Conservation (phyloP, 2,888 invertebrate species). For the Epistrophella euchroma region DNA sequence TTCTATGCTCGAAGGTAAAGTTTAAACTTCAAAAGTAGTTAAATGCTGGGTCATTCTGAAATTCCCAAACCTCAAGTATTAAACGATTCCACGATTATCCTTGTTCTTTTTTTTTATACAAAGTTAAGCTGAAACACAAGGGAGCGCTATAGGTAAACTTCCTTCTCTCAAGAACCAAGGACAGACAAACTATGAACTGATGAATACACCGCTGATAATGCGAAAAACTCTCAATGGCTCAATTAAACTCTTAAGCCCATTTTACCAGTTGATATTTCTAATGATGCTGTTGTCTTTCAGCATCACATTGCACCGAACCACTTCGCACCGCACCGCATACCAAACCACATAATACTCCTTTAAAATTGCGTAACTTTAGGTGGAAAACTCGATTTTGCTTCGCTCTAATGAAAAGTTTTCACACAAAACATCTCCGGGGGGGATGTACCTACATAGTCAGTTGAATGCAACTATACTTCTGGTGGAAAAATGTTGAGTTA, state of each 20-base stretch:
- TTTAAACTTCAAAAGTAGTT: slow-evolving; percentile 67
- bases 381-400: slow-evolving; percentile 51
- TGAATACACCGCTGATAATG: slow-evolving; percentile 25
- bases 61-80: slow-evolving; percentile 36
- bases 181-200: slow-evolving; percentile 18
- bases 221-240: slow-evolving; percentile 67
- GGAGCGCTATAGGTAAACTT: slow-evolving; percentile 25
- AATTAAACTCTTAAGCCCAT: slow-evolving; percentile 75
- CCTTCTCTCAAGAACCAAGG: slow-evolving; percentile 6
- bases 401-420: slow-evolving; percentile 56
- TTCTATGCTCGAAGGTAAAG: slow-evolving; percentile 33
- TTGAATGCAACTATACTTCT: slow-evolving; percentile 25
- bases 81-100: slow-evolving; percentile 30
- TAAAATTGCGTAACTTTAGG: slow-evolving; percentile 44
- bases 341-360: background rate
- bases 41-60: slow-evolving; percentile 64
- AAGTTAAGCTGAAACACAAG: slow-evolving; percentile 19
- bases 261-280: slow-evolving; percentile 75
- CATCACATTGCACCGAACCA: background rate
- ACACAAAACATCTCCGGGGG: slow-evolving; percentile 57
- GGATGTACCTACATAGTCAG: background rate
- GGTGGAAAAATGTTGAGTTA: slow-evolving; percentile 26
- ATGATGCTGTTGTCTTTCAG: slow-evolving; percentile 51
- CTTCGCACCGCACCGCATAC: background rate
- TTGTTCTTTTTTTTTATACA: slow-evolving; percentile 36